These are phyloP conservation scores for Brachynemurus nebulosus DNA, from an alignment of 2,888 invertebrate species.

Conservation along the genomic window DNA sequence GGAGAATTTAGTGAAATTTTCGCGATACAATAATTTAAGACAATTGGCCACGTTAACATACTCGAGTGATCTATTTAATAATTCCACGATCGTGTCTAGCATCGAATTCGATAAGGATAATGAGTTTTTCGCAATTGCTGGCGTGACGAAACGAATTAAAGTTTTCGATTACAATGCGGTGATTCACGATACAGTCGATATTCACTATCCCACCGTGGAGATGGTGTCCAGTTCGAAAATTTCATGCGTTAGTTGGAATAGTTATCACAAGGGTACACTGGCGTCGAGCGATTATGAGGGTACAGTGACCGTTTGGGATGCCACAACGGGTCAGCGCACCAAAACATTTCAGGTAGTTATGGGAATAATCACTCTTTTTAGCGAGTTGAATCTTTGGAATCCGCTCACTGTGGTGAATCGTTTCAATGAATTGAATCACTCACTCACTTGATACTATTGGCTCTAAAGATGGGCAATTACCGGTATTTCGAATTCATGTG, in stretches of 20 bases:
- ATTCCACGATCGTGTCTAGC: constrained; percentile 75
- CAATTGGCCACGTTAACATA: constrained; percentile 80
- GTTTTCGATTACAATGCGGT: constrained; percentile 82
- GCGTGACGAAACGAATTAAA: constrained; percentile 88
- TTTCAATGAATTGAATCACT: too few relatives aligned
- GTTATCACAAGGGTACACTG: constrained; percentile 73
- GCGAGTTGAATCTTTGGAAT: too few relatives aligned
- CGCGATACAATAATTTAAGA: constrained; percentile 60
- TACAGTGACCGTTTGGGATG: constrained; percentile 88
- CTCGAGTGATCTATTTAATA: constrained; percentile 77
- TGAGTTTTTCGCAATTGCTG: constrained; percentile 91
- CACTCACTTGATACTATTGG: too few relatives aligned
- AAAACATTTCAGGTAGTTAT: too few relatives aligned
- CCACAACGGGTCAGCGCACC: constrained; percentile 57
- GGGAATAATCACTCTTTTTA: too few relatives aligned
- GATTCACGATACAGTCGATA: constrained; percentile 71
- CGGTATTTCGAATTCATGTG: too few relatives aligned
- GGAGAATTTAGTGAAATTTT: constrained; percentile 75
- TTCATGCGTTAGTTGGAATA: constrained; percentile 89
- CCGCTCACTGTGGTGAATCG: too few relatives aligned
- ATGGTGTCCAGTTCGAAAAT: constrained; percentile 88
- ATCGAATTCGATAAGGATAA: constrained; percentile 95
- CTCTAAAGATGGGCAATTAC: too few relatives aligned
- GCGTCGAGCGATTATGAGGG: constrained; percentile 93
- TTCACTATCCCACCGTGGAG: constrained; percentile 84